phyloP scores from a whole-genome alignment of 2,113 vertebrate species.

The Festucalex cinctus region DNA sequence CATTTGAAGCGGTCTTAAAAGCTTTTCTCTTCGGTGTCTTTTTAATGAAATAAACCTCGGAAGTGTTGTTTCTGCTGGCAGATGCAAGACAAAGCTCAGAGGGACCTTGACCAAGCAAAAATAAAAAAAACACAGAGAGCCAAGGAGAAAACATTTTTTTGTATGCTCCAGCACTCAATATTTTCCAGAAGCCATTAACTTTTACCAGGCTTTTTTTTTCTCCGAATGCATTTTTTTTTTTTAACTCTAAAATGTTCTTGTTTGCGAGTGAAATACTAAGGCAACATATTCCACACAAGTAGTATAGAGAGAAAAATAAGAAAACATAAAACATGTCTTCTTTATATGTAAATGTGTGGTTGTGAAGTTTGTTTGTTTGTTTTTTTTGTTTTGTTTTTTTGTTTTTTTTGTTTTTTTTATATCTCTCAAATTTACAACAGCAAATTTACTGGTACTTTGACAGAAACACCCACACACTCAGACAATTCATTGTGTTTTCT shows the following conservation, averaged over 20 bases:
- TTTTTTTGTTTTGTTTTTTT: no score
- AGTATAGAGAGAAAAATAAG: constrained; percentile 35
- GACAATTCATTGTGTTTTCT: background rate
- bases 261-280: constrained; percentile 22
- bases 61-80: constrained; percentile 61
- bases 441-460: constrained; percentile 20
- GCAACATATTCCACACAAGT: constrained; percentile 20
- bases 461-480: constrained; percentile 10
- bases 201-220: constrained; percentile 28
- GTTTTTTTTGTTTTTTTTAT: no score
- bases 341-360: constrained; percentile 63
- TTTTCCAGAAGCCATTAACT: constrained; percentile 52
- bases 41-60: constrained; percentile 64
- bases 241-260: constrained; percentile 52
- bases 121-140: constrained; percentile 37
- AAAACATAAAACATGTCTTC: constrained; percentile 35
- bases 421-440: constrained; percentile 28
- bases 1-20: constrained; percentile 57
- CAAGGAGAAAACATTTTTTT: constrained; percentile 53
- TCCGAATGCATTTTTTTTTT: constrained; percentile 32
- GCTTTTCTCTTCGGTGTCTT: constrained; percentile 51
- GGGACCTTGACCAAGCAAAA: constrained; percentile 50
- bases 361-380: no score
- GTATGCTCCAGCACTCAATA: constrained; percentile 46
- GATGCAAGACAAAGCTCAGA: constrained; percentile 41